These are phyloP conservation scores for Amblyjoppa fuscipennis DNA, from an alignment of 2,888 invertebrate genomes.

Conservation along the genomic window DNA sequence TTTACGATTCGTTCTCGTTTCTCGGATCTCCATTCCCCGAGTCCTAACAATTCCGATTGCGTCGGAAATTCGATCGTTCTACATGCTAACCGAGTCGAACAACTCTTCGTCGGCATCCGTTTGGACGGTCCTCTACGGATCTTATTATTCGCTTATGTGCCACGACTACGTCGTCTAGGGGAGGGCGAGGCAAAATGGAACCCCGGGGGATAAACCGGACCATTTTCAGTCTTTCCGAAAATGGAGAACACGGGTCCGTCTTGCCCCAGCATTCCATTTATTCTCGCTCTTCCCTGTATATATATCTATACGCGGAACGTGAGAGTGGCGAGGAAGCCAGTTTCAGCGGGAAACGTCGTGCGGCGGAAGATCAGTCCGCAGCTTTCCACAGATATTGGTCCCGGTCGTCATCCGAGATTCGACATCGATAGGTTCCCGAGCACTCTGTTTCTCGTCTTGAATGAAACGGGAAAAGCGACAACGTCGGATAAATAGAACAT, in stretches of 20 bases:
- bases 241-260: not conserved
- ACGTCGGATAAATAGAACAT: not conserved
- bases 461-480: not conserved
- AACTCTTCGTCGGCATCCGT: conserved; percentile 20
- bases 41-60: conserved; percentile 32
- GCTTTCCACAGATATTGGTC: conserved; percentile 27
- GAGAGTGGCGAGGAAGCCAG: not conserved
- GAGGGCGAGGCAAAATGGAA: too few species aligned
- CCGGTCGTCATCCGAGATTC: conserved; percentile 21
- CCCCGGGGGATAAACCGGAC: not conserved
- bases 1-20: conserved; percentile 39
- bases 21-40: conserved; percentile 25
- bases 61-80: conserved; percentile 44
- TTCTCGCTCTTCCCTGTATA: not conserved
- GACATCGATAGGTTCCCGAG: conserved; percentile 2
- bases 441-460: not conserved
- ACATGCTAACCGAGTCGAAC: conserved; percentile 16
- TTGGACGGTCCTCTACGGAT: conserved; percentile 9
- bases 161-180: not conserved
- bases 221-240: not conserved
- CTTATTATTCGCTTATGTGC: conserved; percentile 2
- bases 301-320: not conserved
- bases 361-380: conserved; percentile 14
- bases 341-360: not conserved
- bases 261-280: not conserved